These are phyloP conservation scores for Ceryle rudis DNA, from an alignment of 2,797 vertebrate genomes.

Conservation along the genomic window DNA sequence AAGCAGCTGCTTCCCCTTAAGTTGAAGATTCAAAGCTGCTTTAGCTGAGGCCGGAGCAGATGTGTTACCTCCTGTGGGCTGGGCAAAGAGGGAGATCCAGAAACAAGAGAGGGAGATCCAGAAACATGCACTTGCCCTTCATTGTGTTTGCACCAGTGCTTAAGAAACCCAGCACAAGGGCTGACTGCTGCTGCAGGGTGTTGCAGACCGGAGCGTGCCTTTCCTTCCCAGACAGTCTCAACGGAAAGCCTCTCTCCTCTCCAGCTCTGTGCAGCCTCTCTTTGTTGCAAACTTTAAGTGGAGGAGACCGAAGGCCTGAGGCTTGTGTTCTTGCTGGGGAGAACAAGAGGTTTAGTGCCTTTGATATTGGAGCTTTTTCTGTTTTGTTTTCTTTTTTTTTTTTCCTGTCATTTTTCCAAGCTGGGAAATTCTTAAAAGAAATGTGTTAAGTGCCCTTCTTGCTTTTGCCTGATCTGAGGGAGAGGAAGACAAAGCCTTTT, in stretches of 20 bases:
- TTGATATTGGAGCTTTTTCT: not conserved
- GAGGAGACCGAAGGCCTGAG: not conserved
- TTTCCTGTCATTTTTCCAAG: too few relatives aligned
- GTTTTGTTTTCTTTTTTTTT: not conserved
- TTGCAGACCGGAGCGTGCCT: not conserved
- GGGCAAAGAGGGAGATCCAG: not conserved
- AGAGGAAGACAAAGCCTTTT: not conserved
- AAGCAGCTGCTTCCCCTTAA: not conserved
- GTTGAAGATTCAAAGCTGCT: not conserved
- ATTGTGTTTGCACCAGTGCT: not conserved
- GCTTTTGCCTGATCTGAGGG: not conserved
- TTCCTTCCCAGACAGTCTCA: not conserved
- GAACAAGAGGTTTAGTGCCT: not conserved
- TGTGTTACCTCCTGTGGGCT: too few relatives aligned
- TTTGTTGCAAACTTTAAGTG: not conserved
- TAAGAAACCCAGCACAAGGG: not conserved
- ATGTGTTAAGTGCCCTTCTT: not conserved
- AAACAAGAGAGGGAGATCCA: not conserved
- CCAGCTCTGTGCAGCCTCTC: not conserved
- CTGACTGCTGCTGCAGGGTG: accelerated
- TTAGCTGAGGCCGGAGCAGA: not conserved
- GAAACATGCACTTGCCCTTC: accelerated
- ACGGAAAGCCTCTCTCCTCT: not conserved
- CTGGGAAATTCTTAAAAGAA: not conserved
- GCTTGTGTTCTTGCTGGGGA: not conserved